Evolutionary conservation across 2,113 vertebrate species (phyloP), one percentile per base, ranked within the genome.

Genomic region (Ascaphus truei): DNA sequence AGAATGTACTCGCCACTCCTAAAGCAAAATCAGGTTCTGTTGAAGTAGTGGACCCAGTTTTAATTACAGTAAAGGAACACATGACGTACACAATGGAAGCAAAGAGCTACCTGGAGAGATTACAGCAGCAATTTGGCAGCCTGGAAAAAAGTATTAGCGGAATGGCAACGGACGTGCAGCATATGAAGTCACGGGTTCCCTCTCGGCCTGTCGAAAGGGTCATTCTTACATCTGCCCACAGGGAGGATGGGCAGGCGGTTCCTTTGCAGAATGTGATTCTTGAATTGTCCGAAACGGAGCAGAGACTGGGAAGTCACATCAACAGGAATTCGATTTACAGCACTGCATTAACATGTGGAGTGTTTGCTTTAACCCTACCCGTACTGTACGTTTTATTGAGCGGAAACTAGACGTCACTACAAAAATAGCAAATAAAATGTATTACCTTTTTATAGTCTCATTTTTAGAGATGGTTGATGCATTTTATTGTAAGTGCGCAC

Each of bases 341-440:
- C 79, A 92, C 94, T 0, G 80, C 89, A 2, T 55, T 96, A 39
- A 91, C 90, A 0, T 96, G 89, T 18, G 82, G 87, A 0, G 59
- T 90, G 1, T 79, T 95, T 23, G 88, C 92, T 7, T 15, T 93
- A 73, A 82, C 86, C 0, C 48, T 98, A 7, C 91, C 94, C 6
- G 76, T 93, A 1, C 80, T 98, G n/a, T 99, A 94, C 68, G 3
- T 95, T 64, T 77, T 99, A 25, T 86, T 98, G 22, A 92, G 83
- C 76, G 85, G 90, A 26, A 90, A 80, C 73, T 92, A 86, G 77
- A 64, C 30, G 29, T 20, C 23, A n/a, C n/a, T n/a, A n/a, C n/a
- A n/a, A n/a, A n/a, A n/a, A n/a, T n/a, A n/a, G n/a, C n/a, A n/a
- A n/a, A n/a, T n/a, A n/a, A n/a, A n/a, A n/a, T n/a, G n/a, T n/a